Percentiles rank a stretch among this genome's conserved stretches.
phyloP scores from a whole-genome alignment of 2,797 vertebrate genomes.

The Lepilemur ruficaudatus region DNA sequence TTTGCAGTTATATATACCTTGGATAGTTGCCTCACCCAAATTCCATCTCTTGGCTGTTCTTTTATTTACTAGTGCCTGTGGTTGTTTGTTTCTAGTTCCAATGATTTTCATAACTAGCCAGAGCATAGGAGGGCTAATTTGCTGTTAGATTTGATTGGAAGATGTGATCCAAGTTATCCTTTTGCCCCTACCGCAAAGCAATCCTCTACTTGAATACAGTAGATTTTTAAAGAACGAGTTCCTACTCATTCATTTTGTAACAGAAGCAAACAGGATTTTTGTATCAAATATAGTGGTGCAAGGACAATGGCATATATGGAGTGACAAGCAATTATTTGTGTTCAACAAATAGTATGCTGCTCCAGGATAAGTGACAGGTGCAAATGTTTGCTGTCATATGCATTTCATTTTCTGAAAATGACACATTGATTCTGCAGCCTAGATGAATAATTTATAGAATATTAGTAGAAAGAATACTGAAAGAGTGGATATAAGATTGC shows the following conservation, averaged over 20 bases:
- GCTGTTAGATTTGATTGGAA: background rate
- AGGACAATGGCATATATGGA: background rate
- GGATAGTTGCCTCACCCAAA: background rate
- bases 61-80: background rate
- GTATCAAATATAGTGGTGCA: background rate
- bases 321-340: slow-evolving; percentile 43
- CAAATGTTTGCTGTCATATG: background rate
- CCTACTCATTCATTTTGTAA: background rate
- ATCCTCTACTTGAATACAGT: slow-evolving; percentile 9
- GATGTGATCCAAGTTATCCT: background rate
- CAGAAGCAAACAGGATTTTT: slow-evolving; percentile 24
- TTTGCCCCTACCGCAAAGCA: slow-evolving; percentile 2
- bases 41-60: background rate
- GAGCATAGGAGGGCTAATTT: background rate
- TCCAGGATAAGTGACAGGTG: background rate
- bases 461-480: background rate
- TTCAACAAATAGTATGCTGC: slow-evolving; percentile 15
- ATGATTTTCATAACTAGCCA: slow-evolving; percentile 12
- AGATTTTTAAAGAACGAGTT: background rate
- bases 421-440: background rate
- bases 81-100: slow-evolving; percentile 7
- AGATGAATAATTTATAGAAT: slow-evolving; percentile 44
- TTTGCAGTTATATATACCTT: background rate
- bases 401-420: slow-evolving; percentile 50
- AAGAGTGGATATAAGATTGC: background rate